Base-by-base conservation (phyloP, 1,140 invertebrate genomes). In the Apis laboriosa region DNA sequence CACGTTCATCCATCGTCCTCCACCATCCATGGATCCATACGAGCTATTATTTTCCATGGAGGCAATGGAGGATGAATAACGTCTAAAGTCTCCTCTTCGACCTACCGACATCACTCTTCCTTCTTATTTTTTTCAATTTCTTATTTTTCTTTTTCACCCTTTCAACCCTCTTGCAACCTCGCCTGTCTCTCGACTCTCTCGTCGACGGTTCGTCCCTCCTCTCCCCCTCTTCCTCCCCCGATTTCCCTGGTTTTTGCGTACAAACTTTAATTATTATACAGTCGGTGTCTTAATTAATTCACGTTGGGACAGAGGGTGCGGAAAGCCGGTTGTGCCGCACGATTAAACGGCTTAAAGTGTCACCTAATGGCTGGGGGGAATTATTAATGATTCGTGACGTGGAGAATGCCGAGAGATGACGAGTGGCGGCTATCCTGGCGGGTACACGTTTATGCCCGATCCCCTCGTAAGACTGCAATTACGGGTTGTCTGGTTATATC, bases 21-120 rank as follows among this genome's bases (percentile, higher is more conserved):
- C 68, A 56, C 53, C 70, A 63, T 56, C 61, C 60, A 34, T 34
- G 58, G 58, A 78, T 85, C 84, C 84, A 84, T 82, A 80, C 64
- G 68, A 64, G 66, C 84, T 86, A 90, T 91, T 91, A 91, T 91
- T 90, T 34, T 90, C 86, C 82, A 90, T 84, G 4, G 5, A 43
- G 34, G 85, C 85, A 87, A 90, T 88, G 87, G 73, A 88, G 87
- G 73, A 85, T 90, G 90, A 91, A 91, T 91, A 90, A 90, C 90
- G 85, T 76, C 53, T 56, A 63, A 61, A 28, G 61, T 49, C 21
- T 78, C 82, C 61, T 73, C 63, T 74, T 79, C 70, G 53, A 67
- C 49, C n/a, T 24, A 12, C 8, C 80, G 24, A n/a, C 43, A n/a
- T 70, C 80, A 67, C 12, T n/a, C 49, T 56, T 51, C 58, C 24